phyloP scores from a whole-genome alignment of 2,797 vertebrate species.

The Myotis vivesi region DNA sequence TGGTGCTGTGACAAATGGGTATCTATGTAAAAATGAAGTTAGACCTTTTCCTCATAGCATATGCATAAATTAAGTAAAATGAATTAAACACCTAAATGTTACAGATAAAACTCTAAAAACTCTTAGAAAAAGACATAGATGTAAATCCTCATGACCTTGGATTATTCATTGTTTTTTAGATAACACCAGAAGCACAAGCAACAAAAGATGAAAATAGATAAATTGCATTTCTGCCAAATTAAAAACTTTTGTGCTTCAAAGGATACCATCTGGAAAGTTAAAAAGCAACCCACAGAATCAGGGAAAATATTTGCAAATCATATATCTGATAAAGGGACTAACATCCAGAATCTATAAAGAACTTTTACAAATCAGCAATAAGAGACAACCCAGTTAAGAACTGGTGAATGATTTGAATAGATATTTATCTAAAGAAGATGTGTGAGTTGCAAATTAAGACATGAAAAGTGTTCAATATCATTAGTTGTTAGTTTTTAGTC shows the following conservation, averaged over 20 bases:
- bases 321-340: background rate
- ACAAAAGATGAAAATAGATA: background rate
- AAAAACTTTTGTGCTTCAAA: background rate
- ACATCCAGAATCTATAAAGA: background rate
- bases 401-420: background rate
- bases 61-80: background rate
- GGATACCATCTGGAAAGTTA: background rate
- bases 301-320: background rate
- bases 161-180: constrained; percentile 2
- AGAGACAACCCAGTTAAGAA: background rate
- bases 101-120: background rate
- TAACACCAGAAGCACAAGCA: background rate
- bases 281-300: background rate
- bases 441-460: background rate
- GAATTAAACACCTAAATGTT: background rate
- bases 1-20: background rate
- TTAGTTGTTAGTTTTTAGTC: background rate
- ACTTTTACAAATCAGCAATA: background rate
- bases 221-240: background rate
- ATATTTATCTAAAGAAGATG: background rate
- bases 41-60: background rate
- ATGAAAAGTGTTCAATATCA: background rate
- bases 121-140: background rate
- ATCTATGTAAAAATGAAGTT: background rate
- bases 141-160: background rate